Conservation (phyloP, 2,797 vertebrate species). For the Acanthurus tractus region DNA sequence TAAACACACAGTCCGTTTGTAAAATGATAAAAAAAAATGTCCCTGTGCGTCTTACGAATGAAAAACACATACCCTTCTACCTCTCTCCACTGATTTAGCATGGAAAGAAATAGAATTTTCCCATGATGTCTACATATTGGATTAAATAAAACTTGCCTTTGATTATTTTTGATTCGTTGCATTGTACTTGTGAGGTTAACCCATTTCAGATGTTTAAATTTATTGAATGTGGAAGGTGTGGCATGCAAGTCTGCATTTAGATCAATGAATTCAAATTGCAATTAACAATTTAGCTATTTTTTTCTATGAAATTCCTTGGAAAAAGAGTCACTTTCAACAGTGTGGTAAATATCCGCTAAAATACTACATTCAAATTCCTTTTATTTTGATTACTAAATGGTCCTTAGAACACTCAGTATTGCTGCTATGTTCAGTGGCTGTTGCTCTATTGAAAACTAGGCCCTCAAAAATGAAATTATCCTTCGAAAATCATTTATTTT, state of each 20-base stretch:
- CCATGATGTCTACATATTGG: conserved; percentile 68
- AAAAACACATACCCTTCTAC: conserved; percentile 66
- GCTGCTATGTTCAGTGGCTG: too few relatives aligned
- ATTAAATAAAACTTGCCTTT: conserved; percentile 74
- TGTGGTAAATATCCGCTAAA: neutral
- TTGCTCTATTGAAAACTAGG: too few relatives aligned
- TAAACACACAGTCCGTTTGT: conserved; percentile 58
- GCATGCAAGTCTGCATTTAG: neutral
- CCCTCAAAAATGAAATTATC: too few relatives aligned
- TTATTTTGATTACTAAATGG: neutral
- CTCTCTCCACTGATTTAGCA: conserved; percentile 72
- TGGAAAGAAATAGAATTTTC: conserved; percentile 60
- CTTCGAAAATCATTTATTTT: too few relatives aligned
- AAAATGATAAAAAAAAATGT: conserved; percentile 12
- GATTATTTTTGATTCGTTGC: conserved; percentile 53
- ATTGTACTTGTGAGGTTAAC: conserved; percentile 40
- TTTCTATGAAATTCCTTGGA: neutral
- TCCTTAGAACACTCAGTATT: neutral
- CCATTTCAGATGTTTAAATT: neutral
- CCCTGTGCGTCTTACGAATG: conserved; percentile 44
- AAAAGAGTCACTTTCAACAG: neutral
- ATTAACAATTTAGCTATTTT: neutral
- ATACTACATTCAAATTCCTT: neutral
- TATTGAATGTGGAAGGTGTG: neutral
- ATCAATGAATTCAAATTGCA: neutral